Base-by-base conservation (phyloP, 2,888 invertebrate species). In the Mesorhabditis sp. region DNA sequence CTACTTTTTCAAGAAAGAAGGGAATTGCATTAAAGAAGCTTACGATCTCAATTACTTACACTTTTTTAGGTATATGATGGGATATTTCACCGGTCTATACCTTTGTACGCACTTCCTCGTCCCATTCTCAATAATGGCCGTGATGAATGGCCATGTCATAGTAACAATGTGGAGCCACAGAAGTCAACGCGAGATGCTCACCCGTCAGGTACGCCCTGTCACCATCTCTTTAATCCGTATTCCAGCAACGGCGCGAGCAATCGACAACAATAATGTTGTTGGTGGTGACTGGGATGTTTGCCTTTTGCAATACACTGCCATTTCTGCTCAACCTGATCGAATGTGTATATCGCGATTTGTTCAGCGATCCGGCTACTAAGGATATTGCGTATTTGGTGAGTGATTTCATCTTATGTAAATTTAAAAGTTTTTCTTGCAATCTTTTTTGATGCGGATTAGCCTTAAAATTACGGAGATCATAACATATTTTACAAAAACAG, bases 211-310 rank as follows among this genome's bases (percentile, higher is more conserved):
- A 43, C 4, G 68, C 15, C 43, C 10, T 5, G 58, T n/a, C n/a
- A 13, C 58, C 43, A 62, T 65, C 41, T 42, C 5, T 15, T 66
- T 44, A 10, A 42, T 43, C 45, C 66, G 70, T 45, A 58, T 76
- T 80, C 68, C 69, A 80, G 81, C 83, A 84, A 74, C 77, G 79
- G 74, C 76, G 82, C n/a, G 83, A 84, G 67, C 82, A 84, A 66
- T 77, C 76, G 43, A 83, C 80, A 3, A 84, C 82, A 13, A 68
- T 81, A n/a, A 84, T 85, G 84, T 72, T 85, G 28, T 72, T 85
- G 50, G 76, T 83, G 42, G 82, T 85, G 43, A 85, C 82, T n/a
- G 71, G 80, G 64, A 70, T 81, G 10, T 82, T 84, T 70, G 80
- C 82, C 62, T 65, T 80, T 65, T 80, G 83, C 76, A 84, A 85